A percentile compares a stretch with the other conserved stretches of the same genome.
Evolutionary conservation across 1,140 invertebrate species (phyloP).

Genomic region (Papilio polytes): DNA sequence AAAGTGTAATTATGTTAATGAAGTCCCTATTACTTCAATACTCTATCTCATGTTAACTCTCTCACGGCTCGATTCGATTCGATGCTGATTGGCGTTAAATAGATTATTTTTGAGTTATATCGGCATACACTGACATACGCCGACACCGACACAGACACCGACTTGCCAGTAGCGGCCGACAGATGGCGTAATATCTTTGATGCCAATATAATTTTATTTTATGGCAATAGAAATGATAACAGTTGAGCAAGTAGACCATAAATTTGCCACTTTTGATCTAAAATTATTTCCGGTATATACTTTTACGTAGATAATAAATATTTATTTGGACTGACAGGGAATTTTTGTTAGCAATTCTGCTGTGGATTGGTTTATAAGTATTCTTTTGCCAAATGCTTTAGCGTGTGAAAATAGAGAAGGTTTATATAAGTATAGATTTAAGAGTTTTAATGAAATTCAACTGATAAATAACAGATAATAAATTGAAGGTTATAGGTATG

Average conservation of each 20-base stretch:
- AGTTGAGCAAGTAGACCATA: slow-evolving; percentile 1
- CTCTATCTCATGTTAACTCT: slow-evolving; percentile 42
- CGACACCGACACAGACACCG: background rate
- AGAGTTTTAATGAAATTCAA: no score
- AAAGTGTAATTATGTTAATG: background rate
- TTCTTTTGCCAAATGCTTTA: background rate
- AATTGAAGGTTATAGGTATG: no score
- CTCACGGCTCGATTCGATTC: slow-evolving; percentile 46
- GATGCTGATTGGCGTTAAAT: slow-evolving; percentile 49
- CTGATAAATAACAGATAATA: no score
- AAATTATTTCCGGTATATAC: background rate
- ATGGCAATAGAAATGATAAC: slow-evolving; percentile 24
- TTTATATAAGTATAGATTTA: no score
- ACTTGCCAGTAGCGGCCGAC: background rate
- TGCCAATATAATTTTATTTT: slow-evolving; percentile 35
- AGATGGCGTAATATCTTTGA: slow-evolving; percentile 3
- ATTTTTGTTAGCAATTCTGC: background rate
- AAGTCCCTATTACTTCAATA: slow-evolving; percentile 23
- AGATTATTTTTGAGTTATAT: slow-evolving; percentile 48
- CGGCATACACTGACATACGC: slow-evolving; percentile 29
- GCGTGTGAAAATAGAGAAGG: no score
- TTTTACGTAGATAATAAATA: background rate
- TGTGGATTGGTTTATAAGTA: background rate
- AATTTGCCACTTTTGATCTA: background rate
- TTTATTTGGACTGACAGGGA: background rate